Conservation (phyloP, 2,888 invertebrate species). For the Pristionchus exspectatus region DNA sequence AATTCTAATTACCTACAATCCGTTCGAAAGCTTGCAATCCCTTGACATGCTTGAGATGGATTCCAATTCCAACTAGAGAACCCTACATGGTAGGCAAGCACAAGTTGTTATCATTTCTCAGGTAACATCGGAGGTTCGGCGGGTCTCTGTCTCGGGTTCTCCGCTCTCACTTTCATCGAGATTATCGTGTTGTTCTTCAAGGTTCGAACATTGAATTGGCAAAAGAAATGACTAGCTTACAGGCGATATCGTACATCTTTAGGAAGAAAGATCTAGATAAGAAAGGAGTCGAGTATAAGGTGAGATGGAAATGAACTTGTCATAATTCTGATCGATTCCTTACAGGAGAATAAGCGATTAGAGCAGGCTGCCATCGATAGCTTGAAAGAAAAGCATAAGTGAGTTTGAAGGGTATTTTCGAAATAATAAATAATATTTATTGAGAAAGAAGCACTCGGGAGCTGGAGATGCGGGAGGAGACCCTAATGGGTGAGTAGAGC, state of each 20-base stretch:
- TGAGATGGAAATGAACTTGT: neutral
- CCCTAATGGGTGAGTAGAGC: neutral
- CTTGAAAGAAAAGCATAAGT: neutral
- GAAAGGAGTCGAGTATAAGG: neutral
- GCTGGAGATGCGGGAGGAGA: neutral
- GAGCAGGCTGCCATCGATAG: neutral
- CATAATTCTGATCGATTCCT: neutral
- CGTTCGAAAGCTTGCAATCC: too few relatives aligned
- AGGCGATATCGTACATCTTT: neutral
- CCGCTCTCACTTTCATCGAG: neutral
- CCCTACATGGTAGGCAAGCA: too few relatives aligned
- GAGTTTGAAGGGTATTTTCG: neutral
- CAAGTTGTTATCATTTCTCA: neutral
- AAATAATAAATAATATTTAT: neutral
- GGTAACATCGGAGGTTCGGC: conserved; percentile 24
- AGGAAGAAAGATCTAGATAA: neutral
- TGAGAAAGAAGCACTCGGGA: neutral
- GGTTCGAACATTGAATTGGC: neutral
- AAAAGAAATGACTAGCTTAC: neutral
- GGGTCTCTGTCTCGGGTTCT: conserved; percentile 21
- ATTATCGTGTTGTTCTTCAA: neutral
- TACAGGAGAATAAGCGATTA: neutral
- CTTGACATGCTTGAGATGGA: too few relatives aligned
- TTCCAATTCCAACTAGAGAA: too few relatives aligned
- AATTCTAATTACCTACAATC: neutral